Evolutionary conservation across 2,797 vertebrate genomes (phyloP).

Genomic region (Chiropotes sagulatus): DNA sequence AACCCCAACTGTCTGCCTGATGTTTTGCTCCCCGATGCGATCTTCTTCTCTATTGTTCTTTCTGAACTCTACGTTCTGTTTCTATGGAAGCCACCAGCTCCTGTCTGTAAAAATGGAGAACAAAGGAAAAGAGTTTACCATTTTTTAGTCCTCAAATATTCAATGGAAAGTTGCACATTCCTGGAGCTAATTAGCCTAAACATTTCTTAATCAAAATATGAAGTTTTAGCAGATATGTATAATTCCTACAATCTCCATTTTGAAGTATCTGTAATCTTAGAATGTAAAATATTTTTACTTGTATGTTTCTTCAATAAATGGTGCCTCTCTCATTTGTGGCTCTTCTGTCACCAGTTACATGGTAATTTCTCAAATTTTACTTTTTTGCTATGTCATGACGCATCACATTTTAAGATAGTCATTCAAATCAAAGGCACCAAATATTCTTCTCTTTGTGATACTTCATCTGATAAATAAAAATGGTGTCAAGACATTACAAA

Average conservation of each 20-base stretch:
- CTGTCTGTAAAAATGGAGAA: not conserved
- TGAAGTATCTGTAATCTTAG: slow-evolving; percentile 5
- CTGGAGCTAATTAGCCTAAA: not conserved
- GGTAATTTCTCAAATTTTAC: slow-evolving; percentile 1
- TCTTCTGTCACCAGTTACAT: not conserved
- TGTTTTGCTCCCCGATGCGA: not conserved
- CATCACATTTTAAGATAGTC: not conserved
- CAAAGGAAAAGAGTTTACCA: not conserved
- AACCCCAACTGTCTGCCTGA: not conserved
- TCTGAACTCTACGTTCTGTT: not conserved
- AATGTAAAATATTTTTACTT: slow-evolving; percentile 15
- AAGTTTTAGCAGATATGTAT: not conserved
- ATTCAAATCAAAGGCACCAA: not conserved
- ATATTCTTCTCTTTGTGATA: not conserved
- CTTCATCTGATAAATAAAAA: slow-evolving; percentile 45
- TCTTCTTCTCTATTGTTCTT: not conserved
- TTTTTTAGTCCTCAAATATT: not conserved
- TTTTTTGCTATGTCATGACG: slow-evolving; percentile 34
- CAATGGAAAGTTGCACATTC: not conserved
- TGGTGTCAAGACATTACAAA: not conserved
- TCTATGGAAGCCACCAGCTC: not conserved
- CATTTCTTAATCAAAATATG: not conserved
- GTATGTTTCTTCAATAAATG: not conserved
- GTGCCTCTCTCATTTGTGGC: not conserved
- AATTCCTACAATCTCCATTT: not conserved